Conservation (phyloP, 2,888 invertebrate genomes). For the Syritta pipiens region DNA sequence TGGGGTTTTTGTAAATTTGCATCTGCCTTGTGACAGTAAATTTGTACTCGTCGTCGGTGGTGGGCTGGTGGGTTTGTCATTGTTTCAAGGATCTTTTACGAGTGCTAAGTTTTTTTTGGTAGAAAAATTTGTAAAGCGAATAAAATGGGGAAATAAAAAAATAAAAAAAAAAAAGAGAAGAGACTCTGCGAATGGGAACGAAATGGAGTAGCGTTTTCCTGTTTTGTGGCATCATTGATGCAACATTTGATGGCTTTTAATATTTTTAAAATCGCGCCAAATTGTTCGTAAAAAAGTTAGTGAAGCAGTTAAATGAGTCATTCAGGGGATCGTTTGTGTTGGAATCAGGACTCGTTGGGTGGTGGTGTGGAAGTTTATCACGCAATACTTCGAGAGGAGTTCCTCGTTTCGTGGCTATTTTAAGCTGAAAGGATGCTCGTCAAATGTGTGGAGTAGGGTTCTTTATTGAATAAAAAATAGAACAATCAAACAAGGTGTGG, state of each 20-base stretch:
- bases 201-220: conserved; percentile 37
- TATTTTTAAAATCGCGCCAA: conserved; percentile 27
- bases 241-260: conserved; percentile 43
- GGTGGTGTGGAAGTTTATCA: neutral
- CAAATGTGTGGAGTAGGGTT: too few species aligned
- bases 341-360: neutral
- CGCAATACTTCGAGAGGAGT: too few species aligned
- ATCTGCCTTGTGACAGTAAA: conserved; percentile 55
- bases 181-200: conserved; percentile 34
- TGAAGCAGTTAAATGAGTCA: conserved; percentile 33
- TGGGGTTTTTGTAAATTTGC: conserved; percentile 52
- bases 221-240: conserved; percentile 41
- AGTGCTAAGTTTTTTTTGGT: conserved; percentile 5
- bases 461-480: too few species aligned
- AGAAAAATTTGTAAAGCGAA: neutral
- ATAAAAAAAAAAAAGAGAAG: conserved; percentile 36
- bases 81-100: conserved; percentile 22
- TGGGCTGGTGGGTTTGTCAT: conserved; percentile 16
- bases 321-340: conserved; percentile 24
- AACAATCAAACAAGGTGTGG: too few species aligned
- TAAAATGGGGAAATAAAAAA: neutral
- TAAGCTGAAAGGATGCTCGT: too few species aligned
- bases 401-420: too few species aligned
- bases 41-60: neutral
- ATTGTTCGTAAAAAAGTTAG: conserved; percentile 33